These are phyloP conservation scores for Manacus vitellinus DNA, from an alignment of 2,113 vertebrate species.

Conservation along the genomic window DNA sequence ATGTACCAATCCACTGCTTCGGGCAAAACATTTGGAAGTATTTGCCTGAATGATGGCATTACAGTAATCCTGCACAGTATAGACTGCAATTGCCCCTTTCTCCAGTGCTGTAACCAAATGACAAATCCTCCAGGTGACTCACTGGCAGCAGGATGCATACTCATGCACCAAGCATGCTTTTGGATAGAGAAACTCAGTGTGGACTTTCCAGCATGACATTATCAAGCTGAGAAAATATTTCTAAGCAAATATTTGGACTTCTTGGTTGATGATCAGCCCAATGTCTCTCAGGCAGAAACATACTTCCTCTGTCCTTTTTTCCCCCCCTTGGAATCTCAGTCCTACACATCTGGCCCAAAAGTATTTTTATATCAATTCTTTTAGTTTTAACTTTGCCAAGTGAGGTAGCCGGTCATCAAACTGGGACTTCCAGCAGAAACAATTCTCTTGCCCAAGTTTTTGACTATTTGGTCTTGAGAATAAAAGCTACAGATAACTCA, in stretches of 20 bases:
- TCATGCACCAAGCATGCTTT: background rate
- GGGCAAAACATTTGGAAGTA: background rate
- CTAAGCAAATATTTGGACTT: conserved; percentile 16
- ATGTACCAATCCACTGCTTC: background rate
- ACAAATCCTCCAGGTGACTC: conserved; percentile 26
- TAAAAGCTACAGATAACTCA: background rate
- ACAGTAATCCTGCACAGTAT: background rate
- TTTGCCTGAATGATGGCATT: background rate
- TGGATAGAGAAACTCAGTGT: background rate
- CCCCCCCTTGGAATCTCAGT: background rate
- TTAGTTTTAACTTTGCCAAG: background rate
- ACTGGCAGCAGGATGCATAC: background rate
- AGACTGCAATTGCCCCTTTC: background rate
- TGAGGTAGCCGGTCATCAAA: background rate
- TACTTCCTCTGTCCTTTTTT: background rate
- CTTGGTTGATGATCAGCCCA: background rate
- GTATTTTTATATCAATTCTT: background rate
- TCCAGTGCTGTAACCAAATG: background rate
- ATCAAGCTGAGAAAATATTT: conserved; percentile 4
- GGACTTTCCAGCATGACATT: background rate
- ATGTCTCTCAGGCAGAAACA: background rate
- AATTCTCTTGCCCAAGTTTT: background rate
- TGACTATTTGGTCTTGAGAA: background rate
- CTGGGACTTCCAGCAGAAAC: background rate
- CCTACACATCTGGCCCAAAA: background rate